Evolutionary conservation across 2,113 vertebrate genomes (phyloP).

Genomic region (Ictalurus punctatus): DNA sequence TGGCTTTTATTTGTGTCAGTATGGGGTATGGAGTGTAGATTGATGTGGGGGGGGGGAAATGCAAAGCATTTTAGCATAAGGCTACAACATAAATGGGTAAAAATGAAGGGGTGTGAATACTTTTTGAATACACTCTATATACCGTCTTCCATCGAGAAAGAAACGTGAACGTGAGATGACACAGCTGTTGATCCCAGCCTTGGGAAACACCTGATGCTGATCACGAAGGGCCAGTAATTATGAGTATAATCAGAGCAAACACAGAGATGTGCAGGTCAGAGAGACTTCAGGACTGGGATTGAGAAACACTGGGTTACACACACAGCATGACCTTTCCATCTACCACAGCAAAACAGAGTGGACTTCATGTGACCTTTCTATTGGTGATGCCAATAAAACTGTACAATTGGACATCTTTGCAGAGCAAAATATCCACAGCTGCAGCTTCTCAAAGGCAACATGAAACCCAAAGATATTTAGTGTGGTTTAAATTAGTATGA

Average conservation of each 20-base stretch:
- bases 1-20: too few relatives aligned
- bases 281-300: neutral
- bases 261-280: neutral
- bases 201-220: neutral
- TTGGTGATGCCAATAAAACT: neutral
- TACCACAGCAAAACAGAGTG: neutral
- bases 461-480: neutral
- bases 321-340: neutral
- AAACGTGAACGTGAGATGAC: neutral
- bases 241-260: constrained; percentile 1
- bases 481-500: neutral
- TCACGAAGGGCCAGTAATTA: neutral
- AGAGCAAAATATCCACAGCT: neutral
- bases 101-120: too few relatives aligned
- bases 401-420: neutral
- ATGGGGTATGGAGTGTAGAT: too few relatives aligned
- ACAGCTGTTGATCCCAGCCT: neutral
- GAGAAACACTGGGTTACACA: neutral
- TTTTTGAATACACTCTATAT: neutral
- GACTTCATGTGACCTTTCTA: neutral
- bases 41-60: too few relatives aligned
- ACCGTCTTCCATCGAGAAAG: neutral
- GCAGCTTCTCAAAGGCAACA: neutral
- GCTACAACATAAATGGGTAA: too few relatives aligned
- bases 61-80: too few relatives aligned